These are phyloP conservation scores for Bombyx mori DNA, from an alignment of 1,140 invertebrate species.

Conservation along the genomic window DNA sequence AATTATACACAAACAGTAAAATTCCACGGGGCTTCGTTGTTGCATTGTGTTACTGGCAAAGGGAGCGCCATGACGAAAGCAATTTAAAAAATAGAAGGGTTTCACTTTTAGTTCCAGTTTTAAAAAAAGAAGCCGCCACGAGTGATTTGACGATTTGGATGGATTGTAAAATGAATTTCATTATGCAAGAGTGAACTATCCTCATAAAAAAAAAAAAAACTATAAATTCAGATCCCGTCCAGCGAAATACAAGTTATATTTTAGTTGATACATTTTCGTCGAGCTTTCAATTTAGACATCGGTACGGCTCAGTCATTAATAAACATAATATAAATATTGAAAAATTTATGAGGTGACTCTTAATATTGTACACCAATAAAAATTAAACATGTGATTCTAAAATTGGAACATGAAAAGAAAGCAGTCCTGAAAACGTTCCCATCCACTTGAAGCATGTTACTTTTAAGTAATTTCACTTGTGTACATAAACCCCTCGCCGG, in stretches of 20 bases:
- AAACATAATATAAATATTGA: conserved; percentile 1
- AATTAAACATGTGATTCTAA: conserved; percentile 33
- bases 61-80: conserved; percentile 62
- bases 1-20: conserved; percentile 20
- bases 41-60: conserved; percentile 38
- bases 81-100: conserved; percentile 66
- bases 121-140: conserved; percentile 61
- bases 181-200: conserved; percentile 41
- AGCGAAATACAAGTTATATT: too few species aligned
- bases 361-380: conserved; percentile 13
- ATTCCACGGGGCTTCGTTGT: conserved; percentile 34
- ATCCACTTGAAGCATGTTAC: conserved; percentile 63
- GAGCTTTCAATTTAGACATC: conserved; percentile 3
- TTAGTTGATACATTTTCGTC: neutral
- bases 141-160: conserved; percentile 62
- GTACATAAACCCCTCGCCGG: conserved; percentile 55
- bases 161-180: conserved; percentile 50
- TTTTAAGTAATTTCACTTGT: conserved; percentile 65
- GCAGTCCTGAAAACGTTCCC: conserved; percentile 55
- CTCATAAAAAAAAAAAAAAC: neutral
- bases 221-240: too few species aligned
- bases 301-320: conserved; percentile 1
- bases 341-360: conserved; percentile 13
- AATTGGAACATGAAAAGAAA: conserved; percentile 53
- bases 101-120: conserved; percentile 57